Percentiles rank a stretch among this genome's conserved stretches.
Evolutionary conservation across 2,113 vertebrate genomes (phyloP).

Genomic region (Dendrocopos noguchii): DNA sequence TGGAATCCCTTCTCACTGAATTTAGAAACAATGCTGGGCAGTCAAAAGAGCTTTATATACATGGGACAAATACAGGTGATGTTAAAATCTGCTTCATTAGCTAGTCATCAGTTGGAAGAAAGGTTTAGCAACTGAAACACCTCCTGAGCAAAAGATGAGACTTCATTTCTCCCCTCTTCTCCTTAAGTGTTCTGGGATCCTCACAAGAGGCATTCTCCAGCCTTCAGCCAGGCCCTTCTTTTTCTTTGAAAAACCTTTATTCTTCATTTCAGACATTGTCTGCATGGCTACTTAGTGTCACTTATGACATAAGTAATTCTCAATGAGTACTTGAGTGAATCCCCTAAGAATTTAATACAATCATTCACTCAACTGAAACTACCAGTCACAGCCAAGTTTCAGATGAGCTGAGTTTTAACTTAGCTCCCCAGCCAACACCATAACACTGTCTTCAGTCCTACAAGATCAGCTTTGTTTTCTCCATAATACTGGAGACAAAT

Average conservation of each 20-base stretch:
- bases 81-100: neutral
- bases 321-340: neutral
- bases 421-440: neutral
- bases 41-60: neutral
- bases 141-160: neutral
- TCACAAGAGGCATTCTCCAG: neutral
- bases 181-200: neutral
- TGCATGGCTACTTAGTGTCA: neutral
- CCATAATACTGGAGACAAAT: neutral
- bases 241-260: neutral
- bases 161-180: neutral
- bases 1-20: neutral
- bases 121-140: neutral
- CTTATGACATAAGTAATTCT: neutral
- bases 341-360: neutral
- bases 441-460: neutral
- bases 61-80: neutral
- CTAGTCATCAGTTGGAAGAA: neutral
- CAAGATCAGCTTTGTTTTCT: neutral
- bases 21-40: neutral
- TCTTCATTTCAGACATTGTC: neutral
- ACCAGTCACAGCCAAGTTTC: neutral
- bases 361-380: neutral
- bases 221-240: neutral
- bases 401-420: neutral